Evolutionary conservation across 1,140 invertebrate genomes (phyloP).

Genomic region (Heliconius nattereri): DNA sequence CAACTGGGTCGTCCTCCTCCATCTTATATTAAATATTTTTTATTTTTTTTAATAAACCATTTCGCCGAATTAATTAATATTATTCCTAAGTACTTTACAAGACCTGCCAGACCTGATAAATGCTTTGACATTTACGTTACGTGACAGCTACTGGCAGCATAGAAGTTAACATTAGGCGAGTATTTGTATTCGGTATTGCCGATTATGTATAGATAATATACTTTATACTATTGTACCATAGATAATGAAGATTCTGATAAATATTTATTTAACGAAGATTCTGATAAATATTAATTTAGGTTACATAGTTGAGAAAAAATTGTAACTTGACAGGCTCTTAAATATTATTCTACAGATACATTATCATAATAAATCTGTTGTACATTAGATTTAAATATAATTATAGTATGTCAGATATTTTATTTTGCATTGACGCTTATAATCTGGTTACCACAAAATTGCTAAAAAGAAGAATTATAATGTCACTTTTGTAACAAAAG

Average conservation of each 20-base stretch:
- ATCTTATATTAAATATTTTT: constrained; percentile 43
- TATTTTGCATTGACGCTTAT: background rate
- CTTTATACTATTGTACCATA: background rate
- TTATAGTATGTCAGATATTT: background rate
- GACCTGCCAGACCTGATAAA: background rate
- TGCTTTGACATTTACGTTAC: constrained; percentile 3
- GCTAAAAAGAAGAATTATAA: constrained; percentile 7
- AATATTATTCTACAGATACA: background rate
- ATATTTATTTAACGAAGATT: background rate
- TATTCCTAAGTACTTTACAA: background rate
- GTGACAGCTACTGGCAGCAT: background rate
- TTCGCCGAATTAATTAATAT: background rate
- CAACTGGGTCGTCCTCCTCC: constrained; percentile 73
- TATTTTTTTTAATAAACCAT: background rate
- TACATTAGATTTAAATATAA: background rate
- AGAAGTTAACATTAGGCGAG: background rate
- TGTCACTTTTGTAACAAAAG: constrained; percentile 1
- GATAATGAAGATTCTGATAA: background rate
- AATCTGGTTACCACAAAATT: background rate
- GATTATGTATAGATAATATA: background rate
- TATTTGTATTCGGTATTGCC: too few species aligned
- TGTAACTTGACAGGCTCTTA: background rate
- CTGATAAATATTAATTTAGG: background rate
- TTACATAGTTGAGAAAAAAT: background rate
- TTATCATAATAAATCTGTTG: too few species aligned